Conservation (phyloP, 2,113 vertebrate genomes). For the Drymodes brunneopygia region DNA sequence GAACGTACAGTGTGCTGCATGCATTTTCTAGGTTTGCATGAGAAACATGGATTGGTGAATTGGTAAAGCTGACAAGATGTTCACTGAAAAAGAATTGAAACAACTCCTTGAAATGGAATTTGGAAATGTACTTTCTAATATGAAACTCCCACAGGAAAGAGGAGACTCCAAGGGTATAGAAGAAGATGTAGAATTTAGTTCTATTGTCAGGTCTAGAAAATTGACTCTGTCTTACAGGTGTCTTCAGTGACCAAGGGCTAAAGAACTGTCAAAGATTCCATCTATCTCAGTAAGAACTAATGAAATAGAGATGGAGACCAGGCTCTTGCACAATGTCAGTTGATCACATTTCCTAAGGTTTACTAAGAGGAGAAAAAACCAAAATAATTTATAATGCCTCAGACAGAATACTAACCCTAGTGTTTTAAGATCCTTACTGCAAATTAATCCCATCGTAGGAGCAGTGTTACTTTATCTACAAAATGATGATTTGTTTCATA, state of each 20-base stretch:
- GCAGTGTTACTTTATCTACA: not conserved
- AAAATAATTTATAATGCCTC: not conserved
- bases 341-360: not conserved
- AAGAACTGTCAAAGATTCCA: constrained; percentile 44
- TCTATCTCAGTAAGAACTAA: not conserved
- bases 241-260: constrained; percentile 64
- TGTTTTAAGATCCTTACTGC: not conserved
- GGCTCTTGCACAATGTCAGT: not conserved
- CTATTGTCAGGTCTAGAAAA: constrained; percentile 69
- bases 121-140: not conserved
- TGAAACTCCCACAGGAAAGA: constrained; percentile 51
- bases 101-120: not conserved
- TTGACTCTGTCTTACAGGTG: constrained; percentile 54
- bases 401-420: not conserved
- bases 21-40: not conserved
- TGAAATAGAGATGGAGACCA: not conserved
- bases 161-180: constrained; percentile 18
- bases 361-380: not conserved
- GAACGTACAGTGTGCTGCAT: not conserved
- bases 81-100: not conserved
- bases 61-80: not conserved
- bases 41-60: not conserved
- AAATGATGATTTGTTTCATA: not conserved
- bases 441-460: not conserved
- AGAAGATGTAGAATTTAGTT: constrained; percentile 65